Conservation (phyloP, 2,888 invertebrate genomes). For the Orthosia gothica region DNA sequence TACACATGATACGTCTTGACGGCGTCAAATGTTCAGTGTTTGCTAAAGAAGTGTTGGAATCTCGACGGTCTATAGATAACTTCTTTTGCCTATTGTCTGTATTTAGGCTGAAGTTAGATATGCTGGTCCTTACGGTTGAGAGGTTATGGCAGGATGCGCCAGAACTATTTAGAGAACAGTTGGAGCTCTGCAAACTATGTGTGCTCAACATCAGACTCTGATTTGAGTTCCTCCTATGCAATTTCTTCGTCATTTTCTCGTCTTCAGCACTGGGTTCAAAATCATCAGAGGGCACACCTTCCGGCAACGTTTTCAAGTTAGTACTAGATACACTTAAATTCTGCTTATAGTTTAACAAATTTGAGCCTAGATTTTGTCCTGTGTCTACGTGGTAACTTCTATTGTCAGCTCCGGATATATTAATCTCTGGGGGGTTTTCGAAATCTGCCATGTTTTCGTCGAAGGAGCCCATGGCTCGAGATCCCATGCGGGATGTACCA, state of each 20-base stretch:
- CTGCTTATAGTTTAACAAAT: conserved; percentile 92
- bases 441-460: conserved; percentile 88
- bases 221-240: conserved; percentile 92
- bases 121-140: conserved; percentile 85
- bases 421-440: conserved; percentile 84
- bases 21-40: conserved; percentile 89
- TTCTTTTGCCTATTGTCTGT: conserved; percentile 90
- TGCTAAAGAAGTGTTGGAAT: conserved; percentile 96
- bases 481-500: conserved; percentile 83
- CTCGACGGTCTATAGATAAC: conserved; percentile 95
- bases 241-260: conserved; percentile 86
- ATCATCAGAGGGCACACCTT: conserved; percentile 94
- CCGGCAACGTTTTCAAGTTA: conserved; percentile 94
- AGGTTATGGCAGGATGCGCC: conserved; percentile 88
- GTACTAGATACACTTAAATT: conserved; percentile 93
- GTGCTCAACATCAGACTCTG: conserved; percentile 92
- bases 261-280: conserved; percentile 89
- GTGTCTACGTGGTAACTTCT: conserved; percentile 76
- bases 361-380: conserved; percentile 87
- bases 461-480: conserved; percentile 88
- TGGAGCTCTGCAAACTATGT: conserved; percentile 90
- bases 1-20: conserved; percentile 86
- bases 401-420: conserved; percentile 80
- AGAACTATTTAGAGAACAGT: conserved; percentile 87
- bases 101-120: conserved; percentile 88